These are phyloP conservation scores for Volucella zonaria DNA, from an alignment of 2,888 invertebrate species.

Conservation along the genomic window DNA sequence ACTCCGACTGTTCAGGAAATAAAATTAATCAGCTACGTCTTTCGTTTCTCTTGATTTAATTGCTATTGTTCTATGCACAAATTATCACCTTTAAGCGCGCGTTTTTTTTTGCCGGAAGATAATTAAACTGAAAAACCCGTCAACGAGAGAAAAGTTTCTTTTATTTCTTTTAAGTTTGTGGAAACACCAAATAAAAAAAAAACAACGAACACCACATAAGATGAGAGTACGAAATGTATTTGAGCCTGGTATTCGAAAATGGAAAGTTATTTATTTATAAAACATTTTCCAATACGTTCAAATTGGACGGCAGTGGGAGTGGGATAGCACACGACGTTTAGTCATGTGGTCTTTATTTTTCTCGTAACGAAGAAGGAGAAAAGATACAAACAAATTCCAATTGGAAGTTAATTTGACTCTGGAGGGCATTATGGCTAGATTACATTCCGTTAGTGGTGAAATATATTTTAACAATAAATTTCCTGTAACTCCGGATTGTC, in stretches of 20 bases:
- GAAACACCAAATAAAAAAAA: background rate
- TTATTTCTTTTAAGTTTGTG: conserved; percentile 19
- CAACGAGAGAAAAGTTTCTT: conserved; percentile 10
- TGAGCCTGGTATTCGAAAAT: conserved; percentile 59
- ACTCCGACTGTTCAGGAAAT: no score
- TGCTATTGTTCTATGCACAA: no score
- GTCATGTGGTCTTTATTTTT: background rate
- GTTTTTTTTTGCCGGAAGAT: conserved; percentile 26
- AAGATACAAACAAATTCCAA: no score
- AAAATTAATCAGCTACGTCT: no score
- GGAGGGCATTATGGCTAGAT: no score
- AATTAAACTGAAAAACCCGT: conserved; percentile 18
- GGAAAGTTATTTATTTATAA: conserved; percentile 73
- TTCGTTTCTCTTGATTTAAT: no score
- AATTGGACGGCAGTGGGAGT: conserved; percentile 24
- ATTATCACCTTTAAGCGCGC: background rate
- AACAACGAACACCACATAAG: conserved; percentile 16
- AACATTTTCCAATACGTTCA: conserved; percentile 54
- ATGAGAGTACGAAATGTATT: conserved; percentile 56
- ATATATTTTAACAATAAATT: no score
- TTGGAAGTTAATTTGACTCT: no score
- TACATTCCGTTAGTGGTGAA: no score
- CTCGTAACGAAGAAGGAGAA: background rate
- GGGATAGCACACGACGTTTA: background rate
- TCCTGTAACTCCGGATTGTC: no score